Evolutionary conservation across 2,113 vertebrate species (phyloP), one percentile per base, ranked within the genome.

Genomic region (Ictalurus furcatus): DNA sequence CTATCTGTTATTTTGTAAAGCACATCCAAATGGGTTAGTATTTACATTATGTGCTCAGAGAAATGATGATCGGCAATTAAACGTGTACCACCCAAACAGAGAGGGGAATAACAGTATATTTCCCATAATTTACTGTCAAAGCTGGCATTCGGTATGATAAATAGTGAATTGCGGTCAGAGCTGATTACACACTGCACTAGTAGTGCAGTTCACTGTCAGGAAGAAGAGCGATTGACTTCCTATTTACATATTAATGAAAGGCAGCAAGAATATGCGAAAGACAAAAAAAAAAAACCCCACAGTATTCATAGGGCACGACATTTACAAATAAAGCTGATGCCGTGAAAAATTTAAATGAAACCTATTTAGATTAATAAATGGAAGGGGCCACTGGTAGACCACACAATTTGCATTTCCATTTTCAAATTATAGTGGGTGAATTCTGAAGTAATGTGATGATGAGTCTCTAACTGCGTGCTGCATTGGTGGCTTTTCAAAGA

Each of bases 171-270:
- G 97, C 97, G 97, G 97, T 98, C 97, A 97, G 96, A 98, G 97
- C 96, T 95, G 96, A 99, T 99, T 98, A 98, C 97, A 97, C 97
- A 98, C 96, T 95, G 96, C 95, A 94, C 95, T 96, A 96, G 96
- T 97, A 98, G 98, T 97, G 97, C 97, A 96, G 97, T 94, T 96
- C 89, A 95, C 96, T 97, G 97, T 98, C 96, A 96, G 96, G 92
- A 91, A 97, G 97, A 97, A 98, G 97, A 98, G 96, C 96, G 96
- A 98, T 97, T 98, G 97, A 99, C 97, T 99, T 97, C 96, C 97
- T 97, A 99, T 99, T 99, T 99, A 98, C 98, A 99, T 99, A 99
- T 98, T 99, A 99, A 99, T 99, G 98, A 98, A 97, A 97, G 98
- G 97, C 98, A 99, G 90, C 84, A 90, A 90, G 88, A 90, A 92